A percentile compares a stretch with the other conserved stretches of the same genome.
Conservation (phyloP, 2,797 vertebrate species). For the Antennarius maculatus region DNA sequence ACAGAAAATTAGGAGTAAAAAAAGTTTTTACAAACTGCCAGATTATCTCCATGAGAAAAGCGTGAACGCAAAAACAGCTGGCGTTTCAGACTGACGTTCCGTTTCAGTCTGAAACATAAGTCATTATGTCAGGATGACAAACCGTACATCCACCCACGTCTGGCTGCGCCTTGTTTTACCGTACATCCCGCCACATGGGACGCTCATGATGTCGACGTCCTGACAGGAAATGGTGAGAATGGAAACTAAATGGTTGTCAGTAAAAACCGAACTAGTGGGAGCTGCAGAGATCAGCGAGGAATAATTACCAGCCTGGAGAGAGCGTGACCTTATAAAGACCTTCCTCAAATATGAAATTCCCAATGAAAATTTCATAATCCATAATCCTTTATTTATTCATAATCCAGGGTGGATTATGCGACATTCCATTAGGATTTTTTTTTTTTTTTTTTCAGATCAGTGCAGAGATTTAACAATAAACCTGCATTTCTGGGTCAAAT, state of each 20-base stretch:
- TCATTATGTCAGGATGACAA: slow-evolving; percentile 49
- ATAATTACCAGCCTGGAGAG: background rate
- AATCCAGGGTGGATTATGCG: slow-evolving; percentile 68
- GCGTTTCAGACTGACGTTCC: background rate
- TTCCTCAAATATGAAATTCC: slow-evolving; percentile 55
- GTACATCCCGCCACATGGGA: slow-evolving; percentile 36
- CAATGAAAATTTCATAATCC: slow-evolving; percentile 68
- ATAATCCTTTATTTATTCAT: slow-evolving; percentile 72
- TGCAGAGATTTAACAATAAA: slow-evolving; percentile 52
- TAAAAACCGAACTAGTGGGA: slow-evolving; percentile 2
- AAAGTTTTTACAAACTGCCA: background rate
- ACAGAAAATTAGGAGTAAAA: background rate
- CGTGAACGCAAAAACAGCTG: slow-evolving; percentile 23
- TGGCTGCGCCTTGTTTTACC: slow-evolving; percentile 25
- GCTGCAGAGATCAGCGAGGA: slow-evolving; percentile 4
- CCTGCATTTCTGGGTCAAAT: slow-evolving; percentile 68
- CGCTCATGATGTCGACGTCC: slow-evolving; percentile 42
- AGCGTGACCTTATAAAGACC: slow-evolving; percentile 40
- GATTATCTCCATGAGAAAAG: slow-evolving; percentile 1
- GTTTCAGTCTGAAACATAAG: slow-evolving; percentile 20
- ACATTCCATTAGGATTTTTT: slow-evolving; percentile 42
- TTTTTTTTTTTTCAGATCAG: slow-evolving; percentile 18
- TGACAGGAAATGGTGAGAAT: slow-evolving; percentile 43
- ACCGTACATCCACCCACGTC: slow-evolving; percentile 12
- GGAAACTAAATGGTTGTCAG: slow-evolving; percentile 45